Evolutionary conservation across 2,113 vertebrate genomes (phyloP).

Genomic region (Physeter macrocephalus): DNA sequence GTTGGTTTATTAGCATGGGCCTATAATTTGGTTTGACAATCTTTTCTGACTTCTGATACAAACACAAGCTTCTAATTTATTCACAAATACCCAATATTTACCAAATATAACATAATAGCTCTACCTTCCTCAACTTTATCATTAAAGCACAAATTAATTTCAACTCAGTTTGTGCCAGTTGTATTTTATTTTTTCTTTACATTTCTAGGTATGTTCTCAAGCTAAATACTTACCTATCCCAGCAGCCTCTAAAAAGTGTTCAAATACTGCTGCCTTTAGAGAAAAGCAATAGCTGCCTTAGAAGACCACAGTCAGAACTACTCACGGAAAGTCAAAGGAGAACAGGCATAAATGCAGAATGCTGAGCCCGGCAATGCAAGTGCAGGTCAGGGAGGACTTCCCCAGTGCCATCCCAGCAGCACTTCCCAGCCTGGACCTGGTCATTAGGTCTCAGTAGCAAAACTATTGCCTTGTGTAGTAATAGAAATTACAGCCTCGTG

Average conservation of each 20-base stretch:
- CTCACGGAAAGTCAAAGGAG: neutral
- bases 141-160: neutral
- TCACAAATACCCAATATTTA: neutral
- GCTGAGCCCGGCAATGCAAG: rapidly evolving
- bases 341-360: neutral
- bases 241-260: neutral
- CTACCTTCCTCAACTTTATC: neutral
- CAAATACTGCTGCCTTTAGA: neutral
- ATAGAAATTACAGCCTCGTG: neutral
- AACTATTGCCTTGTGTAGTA: neutral
- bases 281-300: neutral
- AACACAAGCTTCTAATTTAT: neutral
- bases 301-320: neutral
- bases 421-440: neutral
- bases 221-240: neutral
- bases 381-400: neutral
- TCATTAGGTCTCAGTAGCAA: neutral
- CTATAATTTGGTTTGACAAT: neutral
- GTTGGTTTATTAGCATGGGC: neutral
- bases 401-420: neutral
- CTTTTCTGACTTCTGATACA: neutral
- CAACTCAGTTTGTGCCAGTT: neutral
- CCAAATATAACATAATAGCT: neutral
- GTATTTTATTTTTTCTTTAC: neutral
- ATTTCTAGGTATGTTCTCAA: neutral